These are phyloP conservation scores for Cistogaster globosa DNA, from an alignment of 2,888 invertebrate genomes.

Conservation along the genomic window DNA sequence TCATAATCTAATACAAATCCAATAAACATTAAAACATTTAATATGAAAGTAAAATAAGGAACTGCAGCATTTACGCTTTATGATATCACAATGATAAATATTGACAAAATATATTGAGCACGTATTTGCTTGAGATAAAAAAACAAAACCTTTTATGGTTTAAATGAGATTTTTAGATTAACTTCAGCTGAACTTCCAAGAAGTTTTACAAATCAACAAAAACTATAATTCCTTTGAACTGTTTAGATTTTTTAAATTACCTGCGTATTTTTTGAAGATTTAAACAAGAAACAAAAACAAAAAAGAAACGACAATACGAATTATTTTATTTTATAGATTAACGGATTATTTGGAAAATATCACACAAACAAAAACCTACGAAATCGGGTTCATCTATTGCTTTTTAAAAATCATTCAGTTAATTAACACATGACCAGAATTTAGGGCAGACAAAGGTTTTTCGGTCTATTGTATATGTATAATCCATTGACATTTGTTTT, in stretches of 20 bases:
- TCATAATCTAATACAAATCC: constrained; percentile 14
- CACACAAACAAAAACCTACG: background rate
- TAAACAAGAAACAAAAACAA: background rate
- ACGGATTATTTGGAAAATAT: constrained; percentile 14
- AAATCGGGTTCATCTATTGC: constrained; percentile 6
- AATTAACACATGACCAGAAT: constrained; percentile 64
- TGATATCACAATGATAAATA: background rate
- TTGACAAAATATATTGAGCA: constrained; percentile 6
- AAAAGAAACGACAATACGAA: background rate
- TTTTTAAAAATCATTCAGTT: constrained; percentile 46
- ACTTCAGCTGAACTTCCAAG: constrained; percentile 33
- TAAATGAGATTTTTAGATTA: constrained; percentile 60
- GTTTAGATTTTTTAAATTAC: constrained; percentile 29
- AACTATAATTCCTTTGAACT: background rate
- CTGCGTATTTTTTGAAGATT: background rate
- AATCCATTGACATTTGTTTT: background rate
- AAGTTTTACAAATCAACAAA: constrained; percentile 19
- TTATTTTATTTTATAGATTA: constrained; percentile 28
- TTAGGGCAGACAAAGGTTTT: background rate
- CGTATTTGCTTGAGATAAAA: constrained; percentile 4
- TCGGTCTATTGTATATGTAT: background rate
- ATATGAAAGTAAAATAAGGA: constrained; percentile 4
- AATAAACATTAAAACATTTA: constrained; percentile 40
- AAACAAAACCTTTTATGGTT: constrained; percentile 39
- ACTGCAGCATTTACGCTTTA: background rate